These are phyloP conservation scores for Pyrrhia umbra DNA, from an alignment of 2,888 invertebrate genomes.

Conservation along the genomic window DNA sequence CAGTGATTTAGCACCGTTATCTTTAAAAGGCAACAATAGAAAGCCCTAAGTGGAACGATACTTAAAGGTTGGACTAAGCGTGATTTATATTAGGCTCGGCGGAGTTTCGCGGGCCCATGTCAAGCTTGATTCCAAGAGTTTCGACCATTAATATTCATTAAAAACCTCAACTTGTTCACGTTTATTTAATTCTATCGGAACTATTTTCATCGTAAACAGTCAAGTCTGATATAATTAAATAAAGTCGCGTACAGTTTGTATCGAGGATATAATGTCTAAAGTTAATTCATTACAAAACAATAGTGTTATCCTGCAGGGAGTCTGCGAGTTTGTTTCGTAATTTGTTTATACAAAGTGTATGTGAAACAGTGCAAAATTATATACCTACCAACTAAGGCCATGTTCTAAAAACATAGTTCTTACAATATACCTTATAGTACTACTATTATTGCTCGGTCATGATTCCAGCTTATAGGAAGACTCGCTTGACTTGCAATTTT, in stretches of 20 bases:
- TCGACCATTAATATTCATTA: slow-evolving; percentile 87
- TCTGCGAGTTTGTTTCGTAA: slow-evolving; percentile 26
- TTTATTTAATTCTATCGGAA: slow-evolving; percentile 83
- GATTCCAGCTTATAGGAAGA: slow-evolving; percentile 13
- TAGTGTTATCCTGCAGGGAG: slow-evolving; percentile 27
- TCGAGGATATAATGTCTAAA: slow-evolving; percentile 37
- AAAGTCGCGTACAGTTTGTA: slow-evolving; percentile 17
- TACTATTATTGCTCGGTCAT: slow-evolving; percentile 23
- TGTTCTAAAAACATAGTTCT: slow-evolving; percentile 23
- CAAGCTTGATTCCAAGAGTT: slow-evolving; percentile 82
- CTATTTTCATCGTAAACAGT: slow-evolving; percentile 60
- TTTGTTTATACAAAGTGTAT: slow-evolving; percentile 17
- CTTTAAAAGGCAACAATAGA: slow-evolving; percentile 63
- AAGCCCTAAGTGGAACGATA: slow-evolving; percentile 70
- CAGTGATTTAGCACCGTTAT: slow-evolving; percentile 50
- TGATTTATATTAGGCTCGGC: slow-evolving; percentile 82
- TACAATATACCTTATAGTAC: too few species aligned
- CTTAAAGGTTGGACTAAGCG: slow-evolving; percentile 74
- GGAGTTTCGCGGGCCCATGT: slow-evolving; percentile 79
- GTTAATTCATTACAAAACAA: slow-evolving; percentile 50
- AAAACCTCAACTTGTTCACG: slow-evolving; percentile 78
- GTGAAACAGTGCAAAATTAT: slow-evolving; percentile 7
- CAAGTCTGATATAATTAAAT: slow-evolving; percentile 47
- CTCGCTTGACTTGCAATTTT: slow-evolving; percentile 39
- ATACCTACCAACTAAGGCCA: not conserved